Evolutionary conservation across 2,888 invertebrate genomes (phyloP), one percentile per base, ranked within the genome.

Genomic region (Gymnosoma rotundatum): DNA sequence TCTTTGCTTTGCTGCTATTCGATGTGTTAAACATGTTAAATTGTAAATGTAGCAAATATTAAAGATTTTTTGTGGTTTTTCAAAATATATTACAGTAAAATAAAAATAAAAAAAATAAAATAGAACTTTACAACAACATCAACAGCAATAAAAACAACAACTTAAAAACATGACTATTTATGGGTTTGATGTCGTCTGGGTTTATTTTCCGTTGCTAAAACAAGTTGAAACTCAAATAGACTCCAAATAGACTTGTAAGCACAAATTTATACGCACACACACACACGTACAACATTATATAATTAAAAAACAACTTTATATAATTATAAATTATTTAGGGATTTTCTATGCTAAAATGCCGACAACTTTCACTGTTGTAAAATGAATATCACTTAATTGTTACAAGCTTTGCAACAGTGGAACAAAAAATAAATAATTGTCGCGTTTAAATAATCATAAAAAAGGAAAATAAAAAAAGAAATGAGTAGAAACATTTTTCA

Each of bases 121-220:
- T 50, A 18, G 38, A 50, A 73, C n/a, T 32, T 38, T 48, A 54
- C 38, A 61, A 48, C 64, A 74, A 45, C 52, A 64, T 25, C n/a
- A 58, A 64, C 36, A 60, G 21, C 66, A 66, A 50, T n/a, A 61
- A 10, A 16, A 64, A 21, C n/a, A 72, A 42, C 58, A 60, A 45
- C 67, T 61, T 66, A 32, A 48, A 38, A 78, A 60, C 58, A 60
- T 78, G 61, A 78, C 72, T 78, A 78, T 70, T 84, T 80, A 76
- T 80, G 78, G 66, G 69, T 81, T 81, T 73, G 38, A 74, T 84
- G 64, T 70, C 70, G 78, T 80, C 80, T 70, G 76, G 67, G 52
- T 20, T 80, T 61, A 58, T 64, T 56, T 73, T 69, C 50, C 67
- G 67, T 58, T 67, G 67, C 60, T 70, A 69, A 12, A 21, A 54